Evolutionary conservation across 2,888 invertebrate genomes (phyloP).

Genomic region (Drosophila neonasuta): DNA sequence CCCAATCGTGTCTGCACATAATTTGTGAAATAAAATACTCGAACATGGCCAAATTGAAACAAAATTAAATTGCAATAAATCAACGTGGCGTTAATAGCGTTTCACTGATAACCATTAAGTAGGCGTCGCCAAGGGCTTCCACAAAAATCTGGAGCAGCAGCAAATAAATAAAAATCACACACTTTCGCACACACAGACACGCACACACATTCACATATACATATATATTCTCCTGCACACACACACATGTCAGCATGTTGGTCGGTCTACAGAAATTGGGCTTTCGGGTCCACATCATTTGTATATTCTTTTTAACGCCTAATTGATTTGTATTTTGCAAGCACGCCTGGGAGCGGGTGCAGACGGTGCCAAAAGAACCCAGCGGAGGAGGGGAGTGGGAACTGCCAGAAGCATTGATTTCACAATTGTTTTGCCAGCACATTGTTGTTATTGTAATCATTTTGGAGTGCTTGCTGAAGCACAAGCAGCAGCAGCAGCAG

Average conservation of each 20-base stretch:
- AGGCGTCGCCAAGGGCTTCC: slow-evolving; percentile 64
- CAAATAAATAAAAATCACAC: slow-evolving; percentile 49
- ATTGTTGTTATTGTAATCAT: slow-evolving; percentile 40
- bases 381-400: not conserved
- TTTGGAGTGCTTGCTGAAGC: slow-evolving; percentile 52
- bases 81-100: slow-evolving; percentile 74
- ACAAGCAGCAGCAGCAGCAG: slow-evolving; percentile 43
- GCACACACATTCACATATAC: slow-evolving; percentile 10
- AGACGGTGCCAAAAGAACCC: slow-evolving; percentile 28
- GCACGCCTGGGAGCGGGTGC: slow-evolving; percentile 42
- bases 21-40: slow-evolving; percentile 74
- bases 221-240: not conserved
- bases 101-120: slow-evolving; percentile 73
- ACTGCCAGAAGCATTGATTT: slow-evolving; percentile 21
- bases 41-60: slow-evolving; percentile 69
- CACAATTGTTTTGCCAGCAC: slow-evolving; percentile 44
- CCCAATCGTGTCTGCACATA: slow-evolving; percentile 74
- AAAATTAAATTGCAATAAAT: slow-evolving; percentile 76
- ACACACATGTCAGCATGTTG: slow-evolving; percentile 31
- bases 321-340: slow-evolving; percentile 72
- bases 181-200: slow-evolving; percentile 5
- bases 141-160: slow-evolving; percentile 30
- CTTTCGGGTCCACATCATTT: slow-evolving; percentile 18
- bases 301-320: slow-evolving; percentile 66
- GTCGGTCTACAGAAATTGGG: slow-evolving; percentile 21